Evolutionary conservation across 2,113 vertebrate species (phyloP), one percentile per base, ranked within the genome.

Genomic region (Rhinoptilus africanus): DNA sequence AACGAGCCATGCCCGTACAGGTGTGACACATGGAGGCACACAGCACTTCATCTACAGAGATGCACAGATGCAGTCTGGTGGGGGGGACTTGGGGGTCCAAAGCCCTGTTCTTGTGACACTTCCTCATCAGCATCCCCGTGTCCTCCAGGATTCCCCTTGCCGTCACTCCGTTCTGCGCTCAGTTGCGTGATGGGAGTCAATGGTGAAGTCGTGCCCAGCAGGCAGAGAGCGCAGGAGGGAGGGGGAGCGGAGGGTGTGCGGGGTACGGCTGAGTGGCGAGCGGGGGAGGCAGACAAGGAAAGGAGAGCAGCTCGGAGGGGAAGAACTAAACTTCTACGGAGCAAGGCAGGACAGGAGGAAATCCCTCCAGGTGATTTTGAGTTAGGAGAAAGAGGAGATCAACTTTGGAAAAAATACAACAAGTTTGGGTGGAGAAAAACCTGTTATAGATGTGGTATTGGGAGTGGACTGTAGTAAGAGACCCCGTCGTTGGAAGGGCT

Each of bases 1-100:
- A 45, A 34, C 4, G 12, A 35, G 60, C 35, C 22, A 35, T 41
- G 1, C 54, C 26, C 47, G 2, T 10, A 3, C 5, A 0, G 1
- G 8, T 28, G 47, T 34, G 5, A 14, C 19, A 4, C 6, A 5
- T 3, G 10, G 26, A 27, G 35, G 9, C 27, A 6, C 26, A 5
- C 3, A 5, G 21, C 20, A 14, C 30, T 26, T 66, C 27, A 3
- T 6, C 6, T 4, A 11, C 35, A 10, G 24, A 16, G 43, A 24
- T 24, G 68, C 19, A 27, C 28, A 24, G 48, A 8, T 39, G 8
- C 30, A 2, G 45, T 6, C 39, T 8, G 26, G 28, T 9, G 1
- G 6, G 11, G 35, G 19, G 21, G 18, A 39, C 28, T 48, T n/a
- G 14, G 8, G 6, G 3, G 35, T 20, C 23, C 72, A 30, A n/a